Percentiles rank a stretch among this genome's conserved stretches.
phyloP scores from a whole-genome alignment of 1,140 invertebrate species.

The Aphis craccivora region DNA sequence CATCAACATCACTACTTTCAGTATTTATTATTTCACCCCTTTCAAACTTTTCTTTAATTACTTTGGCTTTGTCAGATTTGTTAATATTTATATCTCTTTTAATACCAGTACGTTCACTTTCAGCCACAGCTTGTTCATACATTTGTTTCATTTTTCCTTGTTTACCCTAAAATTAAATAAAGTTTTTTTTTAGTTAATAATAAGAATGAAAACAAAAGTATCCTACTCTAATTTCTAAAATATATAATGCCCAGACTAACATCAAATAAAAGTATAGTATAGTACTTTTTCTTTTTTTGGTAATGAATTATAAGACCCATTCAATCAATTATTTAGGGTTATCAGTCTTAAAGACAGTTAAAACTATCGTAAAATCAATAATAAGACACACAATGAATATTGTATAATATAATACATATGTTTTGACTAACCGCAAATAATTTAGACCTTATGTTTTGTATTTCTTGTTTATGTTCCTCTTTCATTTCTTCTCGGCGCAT shows the following conservation, averaged over 20 bases:
- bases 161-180: slow-evolving; percentile 72
- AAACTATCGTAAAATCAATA: neutral
- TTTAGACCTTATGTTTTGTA: slow-evolving; percentile 81
- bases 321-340: neutral
- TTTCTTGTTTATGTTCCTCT: slow-evolving; percentile 86
- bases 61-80: slow-evolving; percentile 71
- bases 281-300: too few relatives aligned
- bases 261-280: neutral
- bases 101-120: slow-evolving; percentile 72
- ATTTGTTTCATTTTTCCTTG: slow-evolving; percentile 90
- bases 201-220: neutral
- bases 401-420: neutral
- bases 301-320: neutral
- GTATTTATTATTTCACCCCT: slow-evolving; percentile 72
- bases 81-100: slow-evolving; percentile 67
- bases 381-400: neutral
- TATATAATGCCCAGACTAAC: neutral
- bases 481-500: slow-evolving; percentile 75
- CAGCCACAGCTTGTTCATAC: slow-evolving; percentile 87
- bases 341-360: neutral
- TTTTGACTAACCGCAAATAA: slow-evolving; percentile 79
- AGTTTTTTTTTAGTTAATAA: neutral
- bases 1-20: slow-evolving; percentile 66
- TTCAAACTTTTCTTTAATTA: slow-evolving; percentile 84
- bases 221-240: neutral